phyloP scores from a whole-genome alignment of 2,113 vertebrate genomes.

The Spizaetus ornatus region DNA sequence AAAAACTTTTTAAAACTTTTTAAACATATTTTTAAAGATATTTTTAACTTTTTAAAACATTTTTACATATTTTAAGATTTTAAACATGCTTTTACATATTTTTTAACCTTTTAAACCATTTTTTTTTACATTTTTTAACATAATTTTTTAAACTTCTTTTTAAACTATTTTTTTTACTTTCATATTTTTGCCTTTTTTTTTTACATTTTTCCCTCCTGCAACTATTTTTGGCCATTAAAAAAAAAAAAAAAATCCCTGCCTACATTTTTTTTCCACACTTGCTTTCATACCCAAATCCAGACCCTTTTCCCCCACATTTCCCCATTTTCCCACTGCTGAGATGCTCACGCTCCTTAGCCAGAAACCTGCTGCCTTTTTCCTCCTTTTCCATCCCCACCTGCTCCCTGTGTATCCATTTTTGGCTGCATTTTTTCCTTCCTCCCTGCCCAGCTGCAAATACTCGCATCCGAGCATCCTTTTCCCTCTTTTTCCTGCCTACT shows the following conservation, averaged over 20 bases:
- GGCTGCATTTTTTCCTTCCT: not conserved
- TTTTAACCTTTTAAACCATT: too few species aligned
- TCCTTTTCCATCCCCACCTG: not conserved
- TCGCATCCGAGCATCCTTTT: not conserved
- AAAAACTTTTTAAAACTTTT: too few species aligned
- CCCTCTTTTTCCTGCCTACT: not conserved
- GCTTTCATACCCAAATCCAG: not conserved
- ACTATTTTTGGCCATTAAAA: not conserved
- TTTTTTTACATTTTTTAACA: not conserved
- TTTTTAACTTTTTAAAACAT: not conserved
- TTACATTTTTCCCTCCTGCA: rapidly evolving
- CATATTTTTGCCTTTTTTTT: not conserved
- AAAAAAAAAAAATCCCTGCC: too few species aligned
- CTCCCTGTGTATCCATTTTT: not conserved
- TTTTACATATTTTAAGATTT: not conserved
- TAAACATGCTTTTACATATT: too few species aligned
- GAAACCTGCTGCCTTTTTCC: not conserved
- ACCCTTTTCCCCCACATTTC: not conserved
- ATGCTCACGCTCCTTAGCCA: rapidly evolving
- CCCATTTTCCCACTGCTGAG: not conserved
- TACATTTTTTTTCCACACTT: not conserved
- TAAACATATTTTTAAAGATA: not conserved
- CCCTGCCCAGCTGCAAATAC: not conserved
- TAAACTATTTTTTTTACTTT: not conserved
- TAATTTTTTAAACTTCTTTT: too few species aligned